Evolutionary conservation across 2,797 vertebrate genomes (phyloP), one percentile per base, ranked within the genome.

Genomic region (Pelochelys cantorii): DNA sequence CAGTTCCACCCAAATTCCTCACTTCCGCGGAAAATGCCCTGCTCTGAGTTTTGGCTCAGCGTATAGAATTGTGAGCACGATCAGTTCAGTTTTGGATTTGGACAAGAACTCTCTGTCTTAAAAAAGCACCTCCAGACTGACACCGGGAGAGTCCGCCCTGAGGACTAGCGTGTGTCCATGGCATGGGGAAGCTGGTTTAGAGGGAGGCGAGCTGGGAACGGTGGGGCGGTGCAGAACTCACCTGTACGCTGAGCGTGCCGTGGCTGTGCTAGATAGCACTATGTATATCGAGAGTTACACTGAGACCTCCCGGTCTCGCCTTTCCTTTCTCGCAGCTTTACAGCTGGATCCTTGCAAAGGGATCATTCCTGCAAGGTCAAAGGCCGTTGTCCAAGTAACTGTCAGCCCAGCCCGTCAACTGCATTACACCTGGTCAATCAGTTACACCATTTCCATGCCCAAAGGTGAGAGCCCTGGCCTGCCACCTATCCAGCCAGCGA

Each of bases 381-480:
- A 97, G 95, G 86, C 98, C 84, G 87, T 95, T 79, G 81, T 99
- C 34, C 95, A 1, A 77, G 88, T 98, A 92, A 98, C 97, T 0
- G 97, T 98, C 87, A 98, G 89, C 85, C 98, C 98, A 56, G 89
- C 95, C 34, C 97, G 85, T 65, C 97, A 85, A 59, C 92, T 98
- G 79, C 96, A 59, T 77, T 99, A 99, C 94, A 93, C 88, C 79
- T 99, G 99, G 99, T 98, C 93, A 87, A 97, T 99, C 98, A 98
- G 93, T 94, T 99, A 98, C 92, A 94, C 98, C 86, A 97, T 98
- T 92, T 91, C 98, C 57, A 97, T 96, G 80, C 48, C 85, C 15
- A 97, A 90, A 96, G 99, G 99, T 99, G 81, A 97, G 93, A 84
- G 82, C 78, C 37, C 48, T 23, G 11, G 62, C 79, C 68, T 14